Evolutionary conservation across 1,140 invertebrate species (phyloP), one percentile per base, ranked within the genome.

Genomic region (Heliconius himera): DNA sequence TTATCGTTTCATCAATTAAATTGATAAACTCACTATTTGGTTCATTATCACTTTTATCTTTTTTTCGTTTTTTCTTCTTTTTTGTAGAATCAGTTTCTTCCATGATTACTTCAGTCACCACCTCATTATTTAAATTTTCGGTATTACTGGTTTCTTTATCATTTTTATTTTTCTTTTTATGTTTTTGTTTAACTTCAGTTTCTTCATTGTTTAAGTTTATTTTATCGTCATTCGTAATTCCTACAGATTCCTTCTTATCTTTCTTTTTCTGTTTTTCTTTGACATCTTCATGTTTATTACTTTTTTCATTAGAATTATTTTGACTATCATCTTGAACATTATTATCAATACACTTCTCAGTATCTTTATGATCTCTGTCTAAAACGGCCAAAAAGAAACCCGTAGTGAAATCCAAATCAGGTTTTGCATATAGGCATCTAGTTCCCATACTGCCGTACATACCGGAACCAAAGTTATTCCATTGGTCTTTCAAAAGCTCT

Each of bases 301-400:
- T 51, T 20, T 18, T 2, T 20, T 51, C 49, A 51, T 20, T 51
- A 51, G 4, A 20, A 51, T 51, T 51, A 51, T 51, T 20, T 51
- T 51, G 8, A 22, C 66, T 38, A 36, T 73, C 49, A n/a, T 38
- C n/a, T 73, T 73, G 70, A 66, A 76, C 9, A 76, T 74, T 77
- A 46, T 81, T 22, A 11, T 77, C 73, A 60, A 73, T 76, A 66
- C 46, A 77, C 75, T 84, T 93, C 36, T 90, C 87, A 51, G 87
- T 70, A 79, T 90, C 87, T 54, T 91, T 94, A 6, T 73, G 85
- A 77, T 93, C 95, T 88, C 96, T 95, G 88, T 98, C 97, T 90
- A 99, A 97, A 71, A 99, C 95, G 11, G 98, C 98, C 26, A 99
- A 95, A 95, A 99, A 99, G 93, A 99, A 99, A 38, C 99, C 99